A percentile compares a stretch with the other conserved stretches of the same genome.
phyloP scores from a whole-genome alignment of 2,797 vertebrate species.

The Coregonus ussuriensis region DNA sequence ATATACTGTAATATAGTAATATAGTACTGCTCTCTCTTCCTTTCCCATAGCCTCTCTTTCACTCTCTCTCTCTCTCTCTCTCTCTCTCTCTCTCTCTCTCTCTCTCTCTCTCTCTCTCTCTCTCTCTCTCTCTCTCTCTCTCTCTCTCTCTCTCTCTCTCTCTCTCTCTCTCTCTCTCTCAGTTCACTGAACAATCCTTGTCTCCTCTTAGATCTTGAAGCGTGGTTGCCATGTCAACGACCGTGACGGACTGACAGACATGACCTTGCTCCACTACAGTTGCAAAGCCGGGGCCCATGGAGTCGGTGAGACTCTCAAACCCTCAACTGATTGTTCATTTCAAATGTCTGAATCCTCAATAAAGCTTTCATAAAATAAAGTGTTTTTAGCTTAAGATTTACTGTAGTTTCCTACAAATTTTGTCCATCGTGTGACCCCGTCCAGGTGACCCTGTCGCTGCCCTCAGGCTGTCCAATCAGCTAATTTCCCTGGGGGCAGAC shows the following conservation, averaged over 20 bases:
- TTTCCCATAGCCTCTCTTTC: neutral
- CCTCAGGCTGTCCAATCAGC: conserved; percentile 83
- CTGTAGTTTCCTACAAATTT: neutral
- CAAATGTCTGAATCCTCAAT: neutral
- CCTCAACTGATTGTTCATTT: neutral
- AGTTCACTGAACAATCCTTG: neutral
- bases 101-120: conserved; percentile 4
- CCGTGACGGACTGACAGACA: conserved; percentile 90
- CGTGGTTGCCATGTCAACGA: conserved; percentile 92
- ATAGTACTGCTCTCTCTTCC: neutral
- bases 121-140: neutral
- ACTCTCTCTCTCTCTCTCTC: neutral
- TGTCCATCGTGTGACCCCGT: neutral
- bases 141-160: neutral
- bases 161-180: neutral
- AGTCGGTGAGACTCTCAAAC: conserved; percentile 75
- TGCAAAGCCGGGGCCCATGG: conserved; percentile 93
- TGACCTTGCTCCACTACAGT: conserved; percentile 93
- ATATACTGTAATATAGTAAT: too few relatives aligned
- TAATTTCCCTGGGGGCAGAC: conserved; percentile 84
- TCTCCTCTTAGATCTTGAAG: conserved; percentile 82
- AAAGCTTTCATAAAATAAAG: neutral
- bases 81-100: neutral
- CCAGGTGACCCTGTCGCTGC: conserved; percentile 87
- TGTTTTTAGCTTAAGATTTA: neutral